These are phyloP conservation scores for Agelastica alni DNA, from an alignment of 2,888 invertebrate genomes.

Conservation along the genomic window DNA sequence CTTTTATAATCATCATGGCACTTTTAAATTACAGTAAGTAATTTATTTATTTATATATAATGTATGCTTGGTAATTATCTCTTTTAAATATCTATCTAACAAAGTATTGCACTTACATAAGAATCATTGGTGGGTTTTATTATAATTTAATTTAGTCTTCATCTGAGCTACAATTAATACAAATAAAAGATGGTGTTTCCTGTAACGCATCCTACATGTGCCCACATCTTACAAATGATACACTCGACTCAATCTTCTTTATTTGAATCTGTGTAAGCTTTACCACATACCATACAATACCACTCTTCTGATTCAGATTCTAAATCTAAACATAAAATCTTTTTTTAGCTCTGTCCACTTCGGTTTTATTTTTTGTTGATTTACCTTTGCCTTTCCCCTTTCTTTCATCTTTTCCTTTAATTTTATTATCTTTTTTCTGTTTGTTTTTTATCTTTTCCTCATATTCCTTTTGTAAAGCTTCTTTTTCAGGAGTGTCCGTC, in stretches of 20 bases:
- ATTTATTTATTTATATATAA: background rate
- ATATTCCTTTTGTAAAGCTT: background rate
- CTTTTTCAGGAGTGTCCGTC: background rate
- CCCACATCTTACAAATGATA: background rate
- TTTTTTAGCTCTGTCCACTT: background rate
- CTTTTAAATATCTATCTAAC: no score
- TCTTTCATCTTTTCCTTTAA: no score
- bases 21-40: no score
- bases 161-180: constrained; percentile 3
- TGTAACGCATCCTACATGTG: background rate
- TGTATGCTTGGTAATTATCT: background rate
- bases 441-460: background rate
- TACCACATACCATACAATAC: background rate
- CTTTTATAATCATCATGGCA: no score
- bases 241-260: constrained; percentile 1
- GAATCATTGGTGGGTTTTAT: no score
- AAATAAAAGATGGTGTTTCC: background rate
- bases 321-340: background rate
- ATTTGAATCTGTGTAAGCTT: background rate
- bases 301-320: constrained; percentile 1
- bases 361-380: background rate
- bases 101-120: no score
- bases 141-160: no score
- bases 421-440: no score
- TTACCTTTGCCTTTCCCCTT: background rate